Conservation (phyloP, 1,140 invertebrate genomes). For the Drosophila melanica region DNA sequence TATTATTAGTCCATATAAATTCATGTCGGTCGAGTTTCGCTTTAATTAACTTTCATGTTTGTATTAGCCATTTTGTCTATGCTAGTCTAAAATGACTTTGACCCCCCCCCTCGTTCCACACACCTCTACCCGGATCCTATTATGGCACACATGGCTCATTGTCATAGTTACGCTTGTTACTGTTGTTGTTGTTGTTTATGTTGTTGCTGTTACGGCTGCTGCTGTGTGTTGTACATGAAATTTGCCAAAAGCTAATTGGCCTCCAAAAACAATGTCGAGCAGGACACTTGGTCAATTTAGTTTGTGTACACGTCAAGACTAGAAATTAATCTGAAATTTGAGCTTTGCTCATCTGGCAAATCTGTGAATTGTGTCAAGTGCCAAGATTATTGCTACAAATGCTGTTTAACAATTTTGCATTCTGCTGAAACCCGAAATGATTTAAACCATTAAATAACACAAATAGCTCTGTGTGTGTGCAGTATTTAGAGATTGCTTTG, state of each 20-base stretch:
- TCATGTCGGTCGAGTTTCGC: constrained; percentile 77
- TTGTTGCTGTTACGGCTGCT: constrained; percentile 6
- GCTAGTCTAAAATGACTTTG: constrained; percentile 54
- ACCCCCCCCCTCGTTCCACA: not conserved
- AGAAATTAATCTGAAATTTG: constrained; percentile 44
- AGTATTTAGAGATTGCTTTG: constrained; percentile 17
- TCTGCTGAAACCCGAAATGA: constrained; percentile 1
- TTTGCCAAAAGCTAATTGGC: constrained; percentile 68
- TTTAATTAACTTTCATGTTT: constrained; percentile 83
- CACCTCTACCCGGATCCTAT: constrained; percentile 31
- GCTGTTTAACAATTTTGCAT: constrained; percentile 30
- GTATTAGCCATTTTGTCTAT: constrained; percentile 65
- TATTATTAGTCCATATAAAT: constrained; percentile 81
- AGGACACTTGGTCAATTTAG: constrained; percentile 60
- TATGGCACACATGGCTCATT: constrained; percentile 46
- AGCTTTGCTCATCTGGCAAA: constrained; percentile 33
- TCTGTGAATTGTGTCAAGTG: constrained; percentile 36
- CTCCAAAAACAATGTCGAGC: constrained; percentile 28
- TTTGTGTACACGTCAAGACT: constrained; percentile 1
- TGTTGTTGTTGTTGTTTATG: constrained; percentile 9
- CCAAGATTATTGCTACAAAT: constrained; percentile 22
- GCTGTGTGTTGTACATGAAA: constrained; percentile 30
- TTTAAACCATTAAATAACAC: constrained; percentile 17
- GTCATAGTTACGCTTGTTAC: constrained; percentile 36
- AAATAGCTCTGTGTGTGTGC: constrained; percentile 14